These are phyloP conservation scores for Anhinga anhinga DNA, from an alignment of 2,113 vertebrate species.

Conservation along the genomic window DNA sequence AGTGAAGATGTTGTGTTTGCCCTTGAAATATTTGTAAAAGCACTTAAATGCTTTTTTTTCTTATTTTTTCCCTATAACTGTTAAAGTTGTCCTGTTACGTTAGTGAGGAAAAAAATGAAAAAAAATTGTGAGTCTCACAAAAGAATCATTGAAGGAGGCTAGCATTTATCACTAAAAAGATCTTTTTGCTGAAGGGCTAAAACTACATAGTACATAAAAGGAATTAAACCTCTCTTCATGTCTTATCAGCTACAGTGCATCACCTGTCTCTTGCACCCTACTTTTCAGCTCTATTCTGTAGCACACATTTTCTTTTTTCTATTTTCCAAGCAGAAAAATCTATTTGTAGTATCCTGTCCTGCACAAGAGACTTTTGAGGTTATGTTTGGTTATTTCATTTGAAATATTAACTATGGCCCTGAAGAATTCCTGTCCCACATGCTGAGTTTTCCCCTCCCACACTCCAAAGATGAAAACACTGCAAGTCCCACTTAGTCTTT, in stretches of 20 bases:
- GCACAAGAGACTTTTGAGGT: not conserved
- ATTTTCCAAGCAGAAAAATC: not conserved
- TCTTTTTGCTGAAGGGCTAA: not conserved
- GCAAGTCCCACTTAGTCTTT: not conserved
- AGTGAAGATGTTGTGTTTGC: not conserved
- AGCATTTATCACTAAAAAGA: not conserved
- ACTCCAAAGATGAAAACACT: not conserved
- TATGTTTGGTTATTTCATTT: not conserved
- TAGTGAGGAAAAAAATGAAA: not conserved
- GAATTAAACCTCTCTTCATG: not conserved
- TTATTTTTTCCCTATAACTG: not conserved
- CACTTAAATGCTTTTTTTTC: not conserved
- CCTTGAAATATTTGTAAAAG: not conserved
- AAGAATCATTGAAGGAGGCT: not conserved
- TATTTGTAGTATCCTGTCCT: not conserved
- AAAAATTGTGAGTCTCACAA: not conserved
- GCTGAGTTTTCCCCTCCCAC: not conserved
- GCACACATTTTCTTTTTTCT: not conserved
- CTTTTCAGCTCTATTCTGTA: not conserved
- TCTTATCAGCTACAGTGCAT: not conserved
- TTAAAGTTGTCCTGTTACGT: not conserved
- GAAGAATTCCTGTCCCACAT: not conserved
- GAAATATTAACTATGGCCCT: not conserved
- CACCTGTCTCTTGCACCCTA: not conserved
- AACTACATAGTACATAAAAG: not conserved